A percentile compares a stretch with the other conserved stretches of the same genome.
Evolutionary conservation across 2,888 invertebrate genomes (phyloP).

Genomic region (Himalopsyche kuldschensis): DNA sequence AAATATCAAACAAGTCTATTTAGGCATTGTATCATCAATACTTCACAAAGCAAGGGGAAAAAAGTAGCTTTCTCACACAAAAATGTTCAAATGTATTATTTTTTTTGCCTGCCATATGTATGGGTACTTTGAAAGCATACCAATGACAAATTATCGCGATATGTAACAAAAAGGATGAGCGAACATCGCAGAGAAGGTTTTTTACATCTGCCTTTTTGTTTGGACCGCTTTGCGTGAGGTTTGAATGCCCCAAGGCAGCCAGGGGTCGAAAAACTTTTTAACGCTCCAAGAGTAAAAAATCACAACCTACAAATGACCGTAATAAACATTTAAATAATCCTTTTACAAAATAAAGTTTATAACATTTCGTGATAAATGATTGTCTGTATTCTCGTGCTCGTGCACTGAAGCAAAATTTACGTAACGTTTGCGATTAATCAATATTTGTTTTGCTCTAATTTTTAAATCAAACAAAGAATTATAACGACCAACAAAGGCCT

Average conservation of each 20-base stretch:
- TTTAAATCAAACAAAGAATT: neutral
- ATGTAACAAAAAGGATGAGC: neutral
- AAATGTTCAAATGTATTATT: neutral
- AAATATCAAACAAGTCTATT: neutral
- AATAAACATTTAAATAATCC: neutral
- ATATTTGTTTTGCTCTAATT: neutral
- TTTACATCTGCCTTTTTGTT: neutral
- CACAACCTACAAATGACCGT: neutral
- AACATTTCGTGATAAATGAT: neutral
- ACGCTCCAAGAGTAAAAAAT: neutral
- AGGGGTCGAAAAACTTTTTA: neutral
- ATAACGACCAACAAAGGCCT: neutral
- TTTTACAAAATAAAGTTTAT: neutral
- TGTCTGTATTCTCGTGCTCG: neutral
- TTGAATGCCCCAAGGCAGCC: neutral
- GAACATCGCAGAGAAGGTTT: neutral
- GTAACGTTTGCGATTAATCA: neutral
- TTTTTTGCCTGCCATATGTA: neutral
- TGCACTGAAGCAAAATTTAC: neutral
- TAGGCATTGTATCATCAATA: neutral
- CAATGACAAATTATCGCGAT: neutral
- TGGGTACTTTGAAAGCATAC: neutral
- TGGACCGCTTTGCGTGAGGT: neutral
- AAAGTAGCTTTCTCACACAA: neutral
- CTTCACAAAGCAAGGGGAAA: neutral